Percentiles rank a stretch among this genome's conserved stretches.
phyloP scores from a whole-genome alignment of 2,888 invertebrate genomes.

The Chymomyza amoena region DNA sequence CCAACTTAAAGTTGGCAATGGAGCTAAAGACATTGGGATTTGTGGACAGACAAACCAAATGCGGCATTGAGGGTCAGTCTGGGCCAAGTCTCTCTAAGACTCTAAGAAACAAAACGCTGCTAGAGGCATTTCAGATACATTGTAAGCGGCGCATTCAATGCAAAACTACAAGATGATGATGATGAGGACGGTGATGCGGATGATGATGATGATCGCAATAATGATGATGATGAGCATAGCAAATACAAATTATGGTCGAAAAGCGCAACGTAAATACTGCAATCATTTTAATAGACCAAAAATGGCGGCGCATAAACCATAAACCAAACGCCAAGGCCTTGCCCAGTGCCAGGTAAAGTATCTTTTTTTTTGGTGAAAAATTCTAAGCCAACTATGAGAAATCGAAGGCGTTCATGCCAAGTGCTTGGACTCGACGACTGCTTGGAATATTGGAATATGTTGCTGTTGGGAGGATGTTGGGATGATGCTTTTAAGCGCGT shows the following conservation, averaged over 20 bases:
- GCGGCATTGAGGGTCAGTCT: not conserved
- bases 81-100: not conserved
- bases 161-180: slow-evolving; percentile 40
- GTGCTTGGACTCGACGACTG: slow-evolving; percentile 9
- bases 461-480: too few relatives aligned
- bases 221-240: slow-evolving; percentile 66
- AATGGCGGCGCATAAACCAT: slow-evolving; percentile 73
- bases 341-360: not conserved
- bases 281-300: slow-evolving; percentile 74
- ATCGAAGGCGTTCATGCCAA: slow-evolving; percentile 59
- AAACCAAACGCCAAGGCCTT: slow-evolving; percentile 63
- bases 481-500: slow-evolving; percentile 28
- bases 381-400: slow-evolving; percentile 53
- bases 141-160: slow-evolving; percentile 44
- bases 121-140: slow-evolving; percentile 39
- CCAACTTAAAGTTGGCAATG: not conserved
- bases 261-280: slow-evolving; percentile 74
- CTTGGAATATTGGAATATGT: too few relatives aligned
- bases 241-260: slow-evolving; percentile 71
- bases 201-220: slow-evolving; percentile 38
- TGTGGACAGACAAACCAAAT: not conserved
- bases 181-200: not conserved
- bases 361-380: slow-evolving; percentile 17
- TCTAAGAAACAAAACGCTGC: slow-evolving; percentile 20
- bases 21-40: not conserved